Evolutionary conservation across 1,140 invertebrate genomes (phyloP), one percentile per base, ranked within the genome.

Genomic region (Cepaea nemoralis): DNA sequence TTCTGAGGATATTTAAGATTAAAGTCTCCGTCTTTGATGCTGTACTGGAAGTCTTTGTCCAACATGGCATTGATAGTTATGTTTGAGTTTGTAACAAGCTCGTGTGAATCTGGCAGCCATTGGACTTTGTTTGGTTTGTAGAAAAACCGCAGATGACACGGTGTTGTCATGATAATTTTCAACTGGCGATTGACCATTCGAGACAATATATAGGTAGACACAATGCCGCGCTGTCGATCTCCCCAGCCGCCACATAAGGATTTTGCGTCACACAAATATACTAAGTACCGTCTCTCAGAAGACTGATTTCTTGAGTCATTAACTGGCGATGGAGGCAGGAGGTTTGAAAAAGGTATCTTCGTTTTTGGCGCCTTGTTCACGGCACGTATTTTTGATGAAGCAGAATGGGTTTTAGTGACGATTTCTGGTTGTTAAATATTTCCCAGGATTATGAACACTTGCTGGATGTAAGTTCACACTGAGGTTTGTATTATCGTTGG

Each of bases 221-320:
- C 77, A 27, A 86, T 81, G 12, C 84, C 85, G 22, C 81, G 59
- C 45, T 85, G 85, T 78, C 87, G 78, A 76, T 87, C 85, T 19
- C 83, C 85, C 84, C 83, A 85, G 0, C 87, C 87, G 1, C 84
- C 85, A 81, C 87, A 87, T 2, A 14, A 59, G 12, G 55, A n/a
- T 31, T 39, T 48, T 1, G 50, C 12, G 48, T 85, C 82, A 48
- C 85, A 87, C 24, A 83, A 24, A 77, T 83, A 86, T n/a, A 86
- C 48, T 31, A 87, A 48, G 77, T 85, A 85, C 24, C 82, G 82
- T 40, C 6, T 74, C 10, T 74, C 31, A 16, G 37, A 37, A 48
- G 35, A 24, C 6, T 14, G 40, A 16, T 59, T 39, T 55, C 6
- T 40, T 2, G 16, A 10, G 3, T 10, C 27, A 31, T 42, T 24